Percentiles rank a stretch among this genome's conserved stretches.
phyloP scores from a whole-genome alignment of 1,140 invertebrate genomes.

The Lasioglossum albipes region DNA sequence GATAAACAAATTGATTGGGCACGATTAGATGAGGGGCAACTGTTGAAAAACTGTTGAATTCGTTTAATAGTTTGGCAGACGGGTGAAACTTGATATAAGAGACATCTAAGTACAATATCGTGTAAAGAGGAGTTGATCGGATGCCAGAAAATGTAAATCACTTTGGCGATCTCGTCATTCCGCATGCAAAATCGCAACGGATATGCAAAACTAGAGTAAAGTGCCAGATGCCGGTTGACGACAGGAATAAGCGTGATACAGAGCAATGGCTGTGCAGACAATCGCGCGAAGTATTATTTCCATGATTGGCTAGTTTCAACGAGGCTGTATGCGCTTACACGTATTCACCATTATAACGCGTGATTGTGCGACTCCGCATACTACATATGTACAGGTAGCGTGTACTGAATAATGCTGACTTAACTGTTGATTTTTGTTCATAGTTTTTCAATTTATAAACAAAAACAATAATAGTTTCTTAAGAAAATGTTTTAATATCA shows the following conservation, averaged over 20 bases:
- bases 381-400: too few species aligned
- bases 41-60: too few species aligned
- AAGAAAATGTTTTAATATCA: too few species aligned
- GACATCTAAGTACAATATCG: conserved; percentile 2
- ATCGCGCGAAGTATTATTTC: conserved; percentile 29
- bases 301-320: background rate
- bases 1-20: too few species aligned
- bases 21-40: too few species aligned
- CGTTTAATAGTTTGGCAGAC: background rate
- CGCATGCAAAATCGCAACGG: conserved; percentile 7
- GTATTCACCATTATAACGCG: too few species aligned
- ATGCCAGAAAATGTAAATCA: conserved; percentile 32
- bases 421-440: too few species aligned
- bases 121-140: conserved; percentile 8
- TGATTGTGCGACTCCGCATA: too few species aligned
- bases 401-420: too few species aligned
- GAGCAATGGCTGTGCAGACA: conserved; percentile 42
- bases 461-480: too few species aligned
- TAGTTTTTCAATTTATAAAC: too few species aligned
- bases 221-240: conserved; percentile 35
- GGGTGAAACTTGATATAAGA: conserved; percentile 12
- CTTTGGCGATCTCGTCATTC: conserved; percentile 8
- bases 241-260: conserved; percentile 47
- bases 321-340: background rate
- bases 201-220: conserved; percentile 45